Base-by-base conservation (phyloP, 2,113 vertebrate species). In the Amphiprion percula region DNA sequence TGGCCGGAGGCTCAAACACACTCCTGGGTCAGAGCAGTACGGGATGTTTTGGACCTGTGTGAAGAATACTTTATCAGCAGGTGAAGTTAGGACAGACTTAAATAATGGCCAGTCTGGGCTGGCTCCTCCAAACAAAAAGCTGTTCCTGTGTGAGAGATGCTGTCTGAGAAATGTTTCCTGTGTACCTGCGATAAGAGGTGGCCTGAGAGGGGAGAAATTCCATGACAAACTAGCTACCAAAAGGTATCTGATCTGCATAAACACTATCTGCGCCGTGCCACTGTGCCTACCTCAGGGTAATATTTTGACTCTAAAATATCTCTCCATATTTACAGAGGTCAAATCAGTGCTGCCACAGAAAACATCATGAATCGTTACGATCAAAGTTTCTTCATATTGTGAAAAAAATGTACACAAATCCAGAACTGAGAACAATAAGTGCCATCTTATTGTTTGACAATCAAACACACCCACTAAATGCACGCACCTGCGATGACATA, bases 201-300 rank as follows among this genome's bases (percentile, higher is more conserved):
- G 65, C 61, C 63, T 39, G 72, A 79, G 50, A 23, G 7, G 16
- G 53, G 17, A 24, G 47, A 53, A 68, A 53, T 60, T 73, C 30
- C 54, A 55, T 39, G 56, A 75, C 26, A 73, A 68, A 62, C 14
- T 39, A 63, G 30, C 19, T 47, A 56, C 26, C 15, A 46, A 70
- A 81, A 49, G 26, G 54, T 65, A 61, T 81, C 52, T 79, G 60
- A 73, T 78, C 67, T 70, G 50, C 64, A 74, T 77, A 62, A 76
- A 85, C 49, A 73, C 37, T 54, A 63, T 30, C 72, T 69, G 15
- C 52, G 62, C 78, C 44, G 58, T 24, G 23, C 50, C 1, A n/a
- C 70, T 62, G 54, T 69, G 58, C 39, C 63, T 69, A 39, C 52
- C 65, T 54, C 47, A 59, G 53, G 58, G n/a, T 14, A 24, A 44